Base-by-base conservation (phyloP, 2,113 vertebrate genomes). In the Arenaria interpres region DNA sequence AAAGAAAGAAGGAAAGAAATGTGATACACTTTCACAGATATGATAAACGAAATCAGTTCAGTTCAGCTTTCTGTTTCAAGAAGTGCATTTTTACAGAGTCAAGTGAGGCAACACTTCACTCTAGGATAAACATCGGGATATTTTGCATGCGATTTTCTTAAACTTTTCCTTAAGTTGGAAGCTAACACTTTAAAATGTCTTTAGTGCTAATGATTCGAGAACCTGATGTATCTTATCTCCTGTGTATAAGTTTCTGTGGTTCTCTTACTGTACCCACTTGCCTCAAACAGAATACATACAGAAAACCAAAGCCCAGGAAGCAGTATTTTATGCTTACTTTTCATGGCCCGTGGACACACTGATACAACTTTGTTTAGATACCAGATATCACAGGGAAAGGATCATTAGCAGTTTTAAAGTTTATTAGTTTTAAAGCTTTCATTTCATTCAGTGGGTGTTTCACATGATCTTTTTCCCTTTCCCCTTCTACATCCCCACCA, bases 91-190 rank as follows among this genome's bases (percentile, higher is more conserved):
- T 93, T 95, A 73, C 35, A 72, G 21, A 83, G 82, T 91, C 59
- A 88, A 93, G 82, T 67, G 78, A 93, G 71, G 90, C 67, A 94
- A 88, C 85, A 89, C 79, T 84, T 96, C 80, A 35, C 51, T 71
- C n/a, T 13, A 89, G 66, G 95, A 93, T 51, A 92, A 92, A 89
- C 60, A 81, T 0, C 0, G 18, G 15, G 72, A 81, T 63, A 67
- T 90, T 93, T 93, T 83, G 43, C 56, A 81, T 18, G n/a, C 35
- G 39, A 64, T 85, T 93, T 76, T 71, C 68, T 73, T 77, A 59
- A 69, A 76, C 28, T n/a, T 74, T 78, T 45, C 63, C 37, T 86
- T 56, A 78, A 67, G 41, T 21, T 93, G 59, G 72, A 78, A 92
- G 32, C 64, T 84, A 86, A 91, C 51, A 76, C 45, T 90, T 88